phyloP scores from a whole-genome alignment of 2,888 invertebrate genomes.

The Aromia moschata region DNA sequence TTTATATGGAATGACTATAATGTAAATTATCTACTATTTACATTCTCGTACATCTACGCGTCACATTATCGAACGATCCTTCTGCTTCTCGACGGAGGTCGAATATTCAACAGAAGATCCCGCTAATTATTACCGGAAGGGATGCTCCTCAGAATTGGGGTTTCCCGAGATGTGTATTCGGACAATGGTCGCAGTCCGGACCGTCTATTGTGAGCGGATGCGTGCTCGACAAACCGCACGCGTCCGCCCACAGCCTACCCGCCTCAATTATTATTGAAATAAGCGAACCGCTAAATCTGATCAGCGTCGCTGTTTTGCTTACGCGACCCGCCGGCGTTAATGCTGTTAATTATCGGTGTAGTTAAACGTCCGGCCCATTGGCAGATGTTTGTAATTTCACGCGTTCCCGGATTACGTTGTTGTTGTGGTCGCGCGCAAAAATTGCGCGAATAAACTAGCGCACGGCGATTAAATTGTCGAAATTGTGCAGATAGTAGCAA shows the following conservation, averaged over 20 bases:
- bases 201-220: background rate
- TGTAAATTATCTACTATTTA: too few relatives aligned
- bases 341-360: background rate
- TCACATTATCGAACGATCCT: conserved; percentile 11
- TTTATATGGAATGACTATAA: too few relatives aligned
- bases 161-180: background rate
- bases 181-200: too few relatives aligned
- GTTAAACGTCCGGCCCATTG: too few relatives aligned
- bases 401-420: too few relatives aligned
- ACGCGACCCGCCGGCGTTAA: background rate
- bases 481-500: too few relatives aligned
- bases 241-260: background rate
- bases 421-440: too few relatives aligned
- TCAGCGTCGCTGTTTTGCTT: background rate
- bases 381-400: too few relatives aligned
- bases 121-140: conserved; percentile 13
- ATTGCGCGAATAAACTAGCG: too few relatives aligned
- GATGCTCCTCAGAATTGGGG: conserved; percentile 12
- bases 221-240: background rate
- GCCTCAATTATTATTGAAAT: background rate
- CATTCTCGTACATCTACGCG: too few relatives aligned
- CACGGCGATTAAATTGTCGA: too few relatives aligned
- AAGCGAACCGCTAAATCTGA: conserved; percentile 10
- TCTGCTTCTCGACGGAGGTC: conserved; percentile 15
- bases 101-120: conserved; percentile 10